These are phyloP conservation scores for Magallana gigas DNA, from an alignment of 1,140 invertebrate genomes.

Conservation along the genomic window DNA sequence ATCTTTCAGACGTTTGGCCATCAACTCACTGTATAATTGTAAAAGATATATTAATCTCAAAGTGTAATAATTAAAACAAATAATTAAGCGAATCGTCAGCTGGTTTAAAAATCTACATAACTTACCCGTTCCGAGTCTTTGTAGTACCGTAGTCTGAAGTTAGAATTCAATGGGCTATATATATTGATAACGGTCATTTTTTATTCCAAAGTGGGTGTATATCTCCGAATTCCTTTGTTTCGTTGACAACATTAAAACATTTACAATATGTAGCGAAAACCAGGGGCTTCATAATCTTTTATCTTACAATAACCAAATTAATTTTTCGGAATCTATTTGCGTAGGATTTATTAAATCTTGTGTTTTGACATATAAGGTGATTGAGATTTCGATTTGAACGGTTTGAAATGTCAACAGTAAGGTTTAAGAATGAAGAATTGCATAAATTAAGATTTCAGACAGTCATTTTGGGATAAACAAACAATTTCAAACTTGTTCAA, in stretches of 20 bases:
- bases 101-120: neutral
- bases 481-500: constrained; percentile 27
- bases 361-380: constrained; percentile 25
- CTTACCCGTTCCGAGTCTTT: neutral
- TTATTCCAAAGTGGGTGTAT: constrained; percentile 30
- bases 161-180: neutral
- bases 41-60: too few species aligned
- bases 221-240: constrained; percentile 33
- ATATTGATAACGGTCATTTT: constrained; percentile 25
- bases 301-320: constrained; percentile 32
- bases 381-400: constrained; percentile 30
- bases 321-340: constrained; percentile 29
- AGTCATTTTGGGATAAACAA: constrained; percentile 14
- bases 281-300: neutral
- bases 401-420: constrained; percentile 19
- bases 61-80: too few species aligned
- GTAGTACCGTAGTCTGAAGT: neutral
- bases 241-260: constrained; percentile 27
- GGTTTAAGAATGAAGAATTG: constrained; percentile 26
- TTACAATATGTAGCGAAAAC: constrained; percentile 17
- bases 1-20: too few species aligned
- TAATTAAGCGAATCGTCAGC: too few species aligned
- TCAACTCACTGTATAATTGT: too few species aligned
- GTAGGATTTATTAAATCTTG: constrained; percentile 28
- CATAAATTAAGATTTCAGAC: neutral